Evolutionary conservation across 2,888 invertebrate species (phyloP), one percentile per base, ranked within the genome.

Genomic region (Stenodema calcarata): DNA sequence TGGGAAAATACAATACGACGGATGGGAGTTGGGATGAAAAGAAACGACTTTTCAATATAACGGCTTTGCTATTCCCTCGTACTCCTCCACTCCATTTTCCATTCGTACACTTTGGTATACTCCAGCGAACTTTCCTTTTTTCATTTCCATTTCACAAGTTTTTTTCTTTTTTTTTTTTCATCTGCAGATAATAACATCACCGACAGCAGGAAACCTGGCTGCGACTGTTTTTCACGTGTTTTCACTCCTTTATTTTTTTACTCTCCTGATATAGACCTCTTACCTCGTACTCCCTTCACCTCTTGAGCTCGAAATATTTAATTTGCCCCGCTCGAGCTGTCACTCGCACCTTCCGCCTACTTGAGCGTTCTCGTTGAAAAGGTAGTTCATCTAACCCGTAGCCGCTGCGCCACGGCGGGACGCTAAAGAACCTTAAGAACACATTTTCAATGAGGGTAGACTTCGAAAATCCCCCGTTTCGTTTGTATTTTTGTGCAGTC

Each of bases 31-130:
- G 23, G 62, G 23, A 62, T 62, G 62, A 62, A 62, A 62, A 62
- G 62, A 62, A n/a, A 62, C 62, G 62, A 62, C 62, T 62, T 62
- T 62, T 62, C 62, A 62, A 62, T 62, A 62, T 62, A 62, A 62
- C 62, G 62, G 62, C 62, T 62, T 62, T 62, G 62, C 23, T 62
- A 62, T 62, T 62, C 62, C 62, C 62, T 9, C 23, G 23, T 23
- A 0, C 62, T 4, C 62, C 6, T 7, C 54, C 54, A 6, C 23
- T 54, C 54, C 54, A n/a, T n/a, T 35, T 35, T 35, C 35, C 35
- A 35, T 35, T 35, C 35, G 7, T 7, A 35, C 35, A 35, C 2
- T 35, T 35, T 35, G 35, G 35, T 35, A 35, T 35, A 35, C 35
- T 35, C 2, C 35, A 35, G 35, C 35, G 0, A 14, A 16, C n/a